Evolutionary conservation across 2,113 vertebrate genomes (phyloP), one percentile per base, ranked within the genome.

Genomic region (Micronycteris hirsuta): DNA sequence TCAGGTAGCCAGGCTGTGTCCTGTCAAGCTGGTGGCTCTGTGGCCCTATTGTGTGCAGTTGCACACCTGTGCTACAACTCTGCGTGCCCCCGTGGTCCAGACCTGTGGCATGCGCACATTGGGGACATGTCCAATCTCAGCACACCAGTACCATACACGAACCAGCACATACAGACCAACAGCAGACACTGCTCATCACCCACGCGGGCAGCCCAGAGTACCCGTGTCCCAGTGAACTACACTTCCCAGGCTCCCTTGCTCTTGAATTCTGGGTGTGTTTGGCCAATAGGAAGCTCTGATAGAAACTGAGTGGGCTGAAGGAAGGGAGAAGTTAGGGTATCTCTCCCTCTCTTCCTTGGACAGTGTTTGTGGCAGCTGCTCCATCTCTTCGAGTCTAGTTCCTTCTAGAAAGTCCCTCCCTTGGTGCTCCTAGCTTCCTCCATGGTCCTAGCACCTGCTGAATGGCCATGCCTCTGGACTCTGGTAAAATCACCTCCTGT

Each of bases 101-200:
- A 74, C 36, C 20, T 14, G 65, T 4, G 19, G 19, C 6, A 7
- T 6, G 41, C 56, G 45, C 16, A 31, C 61, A 17, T 11, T 1
- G 13, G 24, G 76, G 45, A 17, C 19, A 4, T 1, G 16, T 61
- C 86, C 22, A 8, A 33, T 20, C 33, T 45, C 47, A 15, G 16
- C 54, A 54, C 1, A 3, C 36, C 22, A 16, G 7, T 5, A 33
- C 7, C 52, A 0, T 0, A 28, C 0, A 1, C 2, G n/a, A 65
- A 24, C 31, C 28, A 10, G 61, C 61, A 71, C 68, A 36, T 16
- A 17, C n/a, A 81, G 52, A 58, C 74, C 74, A 82, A 33, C 2
- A 24, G 38, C 5, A 78, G 58, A 58, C 56, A 20, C 6, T 24
- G 67, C 17, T 56, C 78, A 43, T 43, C 43, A 31, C 11, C 28